phyloP scores from a whole-genome alignment of 2,888 invertebrate genomes.

The Bellardia bayeri region DNA sequence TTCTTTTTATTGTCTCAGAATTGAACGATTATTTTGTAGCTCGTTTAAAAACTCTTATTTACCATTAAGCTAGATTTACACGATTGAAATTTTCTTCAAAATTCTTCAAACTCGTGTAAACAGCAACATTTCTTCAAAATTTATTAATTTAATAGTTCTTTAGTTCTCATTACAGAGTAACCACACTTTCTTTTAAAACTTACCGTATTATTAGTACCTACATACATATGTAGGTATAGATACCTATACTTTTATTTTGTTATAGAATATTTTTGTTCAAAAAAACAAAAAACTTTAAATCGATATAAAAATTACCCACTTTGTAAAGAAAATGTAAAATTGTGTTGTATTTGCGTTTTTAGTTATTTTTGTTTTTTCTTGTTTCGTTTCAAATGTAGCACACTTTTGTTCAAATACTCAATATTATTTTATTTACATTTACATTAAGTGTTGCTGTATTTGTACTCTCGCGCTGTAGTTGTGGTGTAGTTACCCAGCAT shows the following conservation, averaged over 20 bases:
- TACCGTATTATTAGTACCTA: neutral
- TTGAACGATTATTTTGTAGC: no score
- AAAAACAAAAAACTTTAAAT: neutral
- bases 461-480: neutral
- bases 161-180: neutral
- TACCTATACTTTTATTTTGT: neutral
- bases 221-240: no score
- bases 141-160: no score
- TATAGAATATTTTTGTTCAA: conserved; percentile 2
- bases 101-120: no score
- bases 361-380: conserved; percentile 10
- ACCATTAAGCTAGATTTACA: no score
- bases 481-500: no score
- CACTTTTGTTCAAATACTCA: conserved; percentile 71
- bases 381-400: conserved; percentile 67
- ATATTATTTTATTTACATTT: conserved; percentile 62
- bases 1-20: no score
- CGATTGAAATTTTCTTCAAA: no score
- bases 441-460: conserved; percentile 43
- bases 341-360: neutral
- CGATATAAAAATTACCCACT: conserved; percentile 33
- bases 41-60: no score
- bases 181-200: conserved; percentile 29
- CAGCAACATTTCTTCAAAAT: no score
- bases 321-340: conserved; percentile 1